Percentiles rank a stretch among this genome's conserved stretches.
Conservation (phyloP, 2,113 vertebrate genomes). For the Proteles cristata region DNA sequence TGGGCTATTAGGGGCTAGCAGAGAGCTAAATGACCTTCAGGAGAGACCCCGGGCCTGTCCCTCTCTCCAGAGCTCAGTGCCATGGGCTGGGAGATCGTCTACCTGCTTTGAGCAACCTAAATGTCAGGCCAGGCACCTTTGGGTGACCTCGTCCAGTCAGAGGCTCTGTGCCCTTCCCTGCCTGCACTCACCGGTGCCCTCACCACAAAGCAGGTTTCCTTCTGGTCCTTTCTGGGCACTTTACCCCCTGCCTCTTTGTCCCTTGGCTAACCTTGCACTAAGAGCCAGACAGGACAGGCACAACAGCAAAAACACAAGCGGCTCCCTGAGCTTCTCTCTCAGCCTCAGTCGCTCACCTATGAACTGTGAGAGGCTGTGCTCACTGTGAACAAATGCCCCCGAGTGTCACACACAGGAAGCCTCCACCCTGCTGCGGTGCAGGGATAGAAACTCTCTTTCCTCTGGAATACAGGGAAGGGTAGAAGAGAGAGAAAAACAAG, state of each 20-base stretch:
- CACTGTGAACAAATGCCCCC: not conserved
- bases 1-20: not conserved
- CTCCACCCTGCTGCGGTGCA: not conserved
- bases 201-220: not conserved
- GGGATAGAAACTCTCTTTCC: conserved; percentile 4
- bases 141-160: not conserved
- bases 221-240: not conserved
- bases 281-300: not conserved
- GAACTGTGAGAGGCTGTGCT: not conserved
- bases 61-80: not conserved
- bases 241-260: not conserved
- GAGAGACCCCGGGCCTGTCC: not conserved
- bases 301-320: not conserved
- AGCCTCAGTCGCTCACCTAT: not conserved
- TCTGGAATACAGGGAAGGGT: not conserved
- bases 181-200: not conserved
- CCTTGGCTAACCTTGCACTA: not conserved
- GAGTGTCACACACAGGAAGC: not conserved
- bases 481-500: conserved; percentile 28
- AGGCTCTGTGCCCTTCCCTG: not conserved
- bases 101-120: not conserved
- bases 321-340: not conserved
- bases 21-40: not conserved
- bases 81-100: not conserved
- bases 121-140: not conserved